Conservation (phyloP, 2,888 invertebrate genomes). For the Strigamia transsilvanica region DNA sequence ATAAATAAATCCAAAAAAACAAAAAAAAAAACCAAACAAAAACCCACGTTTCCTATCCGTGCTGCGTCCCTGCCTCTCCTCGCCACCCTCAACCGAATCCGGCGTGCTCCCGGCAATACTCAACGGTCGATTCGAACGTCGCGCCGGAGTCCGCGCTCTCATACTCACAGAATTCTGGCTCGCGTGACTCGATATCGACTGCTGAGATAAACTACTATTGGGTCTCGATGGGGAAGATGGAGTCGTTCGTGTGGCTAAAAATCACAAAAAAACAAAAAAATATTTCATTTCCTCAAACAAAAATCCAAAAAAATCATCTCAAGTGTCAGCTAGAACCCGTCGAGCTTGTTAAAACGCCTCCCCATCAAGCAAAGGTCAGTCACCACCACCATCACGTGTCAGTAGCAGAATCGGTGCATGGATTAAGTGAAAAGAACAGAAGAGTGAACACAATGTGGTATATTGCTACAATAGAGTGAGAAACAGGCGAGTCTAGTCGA, state of each 20-base stretch:
- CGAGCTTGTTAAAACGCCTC: constrained; percentile 64
- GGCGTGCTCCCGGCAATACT: constrained; percentile 81
- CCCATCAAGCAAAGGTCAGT: constrained; percentile 61
- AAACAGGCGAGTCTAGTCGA: constrained; percentile 56
- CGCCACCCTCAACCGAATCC: constrained; percentile 45
- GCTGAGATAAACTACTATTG: constrained; percentile 83
- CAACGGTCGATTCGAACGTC: constrained; percentile 71
- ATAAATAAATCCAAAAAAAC: neutral
- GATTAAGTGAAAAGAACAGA: constrained; percentile 7
- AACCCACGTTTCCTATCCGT: constrained; percentile 55
- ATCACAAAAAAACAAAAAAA: constrained; percentile 11
- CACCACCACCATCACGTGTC: constrained; percentile 59
- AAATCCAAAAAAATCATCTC: no score
- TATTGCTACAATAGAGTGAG: neutral
- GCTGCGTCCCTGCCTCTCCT: constrained; percentile 56
- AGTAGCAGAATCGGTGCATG: constrained; percentile 57
- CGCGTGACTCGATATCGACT: constrained; percentile 60
- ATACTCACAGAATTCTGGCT: constrained; percentile 63
- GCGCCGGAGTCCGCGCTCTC: constrained; percentile 61
- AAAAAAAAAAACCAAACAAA: neutral
- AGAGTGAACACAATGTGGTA: neutral
- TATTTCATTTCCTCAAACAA: no score
- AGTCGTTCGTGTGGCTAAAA: constrained; percentile 67
- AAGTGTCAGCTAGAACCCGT: constrained; percentile 61
- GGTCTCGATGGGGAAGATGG: constrained; percentile 79